Evolutionary conservation across 2,888 invertebrate genomes (phyloP), one percentile per base, ranked within the genome.

Genomic region (Caradrina clavipalpis): DNA sequence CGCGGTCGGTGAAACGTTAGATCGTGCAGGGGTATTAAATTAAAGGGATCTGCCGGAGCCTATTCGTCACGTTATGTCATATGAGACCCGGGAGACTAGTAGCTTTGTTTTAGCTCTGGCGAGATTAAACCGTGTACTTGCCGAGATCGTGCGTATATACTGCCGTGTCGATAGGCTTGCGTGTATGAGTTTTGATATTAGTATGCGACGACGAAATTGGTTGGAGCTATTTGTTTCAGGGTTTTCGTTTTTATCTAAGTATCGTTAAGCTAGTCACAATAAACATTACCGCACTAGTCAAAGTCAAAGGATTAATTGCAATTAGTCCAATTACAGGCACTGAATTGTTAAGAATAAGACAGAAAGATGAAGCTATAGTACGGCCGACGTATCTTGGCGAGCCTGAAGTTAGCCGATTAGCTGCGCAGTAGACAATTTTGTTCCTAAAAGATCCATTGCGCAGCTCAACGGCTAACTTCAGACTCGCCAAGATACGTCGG

Each of bases 51-150:
- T 80, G 80, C 65, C 78, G 71, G 80, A 81, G 81, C 84, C 84
- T 83, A 89, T 91, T 88, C 89, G 87, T 90, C 89, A 88, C 88
- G 87, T 88, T 87, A 87, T 84, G 87, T 86, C 88, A 85, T 83
- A 86, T 76, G 84, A 86, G 87, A 67, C 90, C 86, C 90, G 19
- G 61, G 90, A 87, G 89, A 58, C 80, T 75, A 80, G 81, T 88
- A 86, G 89, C 88, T 87, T 89, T 88, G 88, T 88, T 87, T 84
- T 76, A 82, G 75, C 78, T 76, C 68, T 69, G 79, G 72, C 78
- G 84, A 88, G 88, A 89, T 90, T 88, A 86, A 87, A 86, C 76
- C 72, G 53, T 73, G 74, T 85, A 80, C 82, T 86, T 82, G 71
- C 69, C 61, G 70, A 80, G 75, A 75, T 70, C 53, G 56, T 45